A percentile compares a stretch with the other conserved stretches of the same genome.
Conservation (phyloP, 2,797 vertebrate species). For the Tangara arthus region DNA sequence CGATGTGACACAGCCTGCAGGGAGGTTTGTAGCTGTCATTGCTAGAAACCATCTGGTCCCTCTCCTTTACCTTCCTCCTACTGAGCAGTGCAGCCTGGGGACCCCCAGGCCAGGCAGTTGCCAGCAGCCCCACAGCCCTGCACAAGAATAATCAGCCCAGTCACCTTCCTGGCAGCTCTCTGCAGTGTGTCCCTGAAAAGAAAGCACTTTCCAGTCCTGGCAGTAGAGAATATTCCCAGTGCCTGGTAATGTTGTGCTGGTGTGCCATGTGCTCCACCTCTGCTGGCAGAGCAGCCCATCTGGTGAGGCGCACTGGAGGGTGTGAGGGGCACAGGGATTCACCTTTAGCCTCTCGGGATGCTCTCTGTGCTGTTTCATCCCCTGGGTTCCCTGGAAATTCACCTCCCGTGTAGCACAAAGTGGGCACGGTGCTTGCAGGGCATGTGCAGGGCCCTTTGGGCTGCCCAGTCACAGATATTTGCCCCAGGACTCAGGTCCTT, state of each 20-base stretch:
- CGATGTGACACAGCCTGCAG: background rate
- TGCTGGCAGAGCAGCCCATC: background rate
- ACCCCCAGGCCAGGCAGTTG: background rate
- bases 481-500: background rate
- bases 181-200: background rate
- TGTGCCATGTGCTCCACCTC: background rate
- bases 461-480: fast-evolving
- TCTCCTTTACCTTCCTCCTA: background rate
- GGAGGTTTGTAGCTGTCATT: background rate
- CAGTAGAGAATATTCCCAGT: background rate
- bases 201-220: background rate
- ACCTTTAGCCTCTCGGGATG: background rate
- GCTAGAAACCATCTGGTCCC: background rate
- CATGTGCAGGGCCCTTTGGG: fast-evolving
- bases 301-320: fast-evolving
- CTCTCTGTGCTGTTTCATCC: background rate
- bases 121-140: background rate
- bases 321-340: background rate
- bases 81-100: background rate
- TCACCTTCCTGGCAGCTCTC: background rate
- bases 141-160: background rate
- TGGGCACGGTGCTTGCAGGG: fast-evolving
- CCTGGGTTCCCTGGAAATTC: background rate
- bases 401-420: fast-evolving
- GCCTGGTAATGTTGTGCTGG: background rate